Evolutionary conservation across 2,113 vertebrate species (phyloP).

Genomic region (Macquaria ambigua): DNA sequence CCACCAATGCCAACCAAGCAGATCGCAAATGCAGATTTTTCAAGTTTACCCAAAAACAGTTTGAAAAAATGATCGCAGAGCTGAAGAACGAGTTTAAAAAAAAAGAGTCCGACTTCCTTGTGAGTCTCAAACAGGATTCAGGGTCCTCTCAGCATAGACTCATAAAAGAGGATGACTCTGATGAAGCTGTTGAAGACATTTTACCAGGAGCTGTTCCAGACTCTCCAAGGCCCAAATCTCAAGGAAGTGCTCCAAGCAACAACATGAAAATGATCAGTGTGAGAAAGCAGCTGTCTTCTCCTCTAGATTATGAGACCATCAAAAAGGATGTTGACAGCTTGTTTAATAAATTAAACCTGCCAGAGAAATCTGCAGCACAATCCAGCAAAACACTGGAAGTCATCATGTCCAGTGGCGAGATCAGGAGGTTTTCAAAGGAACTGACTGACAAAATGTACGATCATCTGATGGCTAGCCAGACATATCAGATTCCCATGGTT

Average conservation of each 20-base stretch:
- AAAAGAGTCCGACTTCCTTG: background rate
- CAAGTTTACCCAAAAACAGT: background rate
- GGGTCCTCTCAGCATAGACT: background rate
- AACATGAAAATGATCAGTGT: background rate
- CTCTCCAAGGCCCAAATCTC: background rate
- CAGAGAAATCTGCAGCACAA: no score
- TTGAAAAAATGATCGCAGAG: background rate
- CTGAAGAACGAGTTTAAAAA: fast-evolving
- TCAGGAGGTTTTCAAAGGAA: background rate
- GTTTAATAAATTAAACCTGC: background rate
- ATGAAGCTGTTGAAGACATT: background rate
- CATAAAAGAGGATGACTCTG: no score
- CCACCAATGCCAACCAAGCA: no score
- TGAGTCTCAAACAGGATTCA: background rate
- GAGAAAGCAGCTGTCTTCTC: background rate
- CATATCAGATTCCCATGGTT: background rate
- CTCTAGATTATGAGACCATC: background rate
- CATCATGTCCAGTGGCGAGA: background rate
- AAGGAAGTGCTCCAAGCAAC: background rate
- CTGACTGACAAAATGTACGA: background rate
- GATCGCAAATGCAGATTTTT: background rate
- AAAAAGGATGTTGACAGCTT: background rate
- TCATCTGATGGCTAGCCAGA: background rate
- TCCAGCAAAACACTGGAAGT: background rate
- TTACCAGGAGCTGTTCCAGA: background rate